Evolutionary conservation across 2,113 vertebrate genomes (phyloP).

Genomic region (Genyomyrus donnyi): DNA sequence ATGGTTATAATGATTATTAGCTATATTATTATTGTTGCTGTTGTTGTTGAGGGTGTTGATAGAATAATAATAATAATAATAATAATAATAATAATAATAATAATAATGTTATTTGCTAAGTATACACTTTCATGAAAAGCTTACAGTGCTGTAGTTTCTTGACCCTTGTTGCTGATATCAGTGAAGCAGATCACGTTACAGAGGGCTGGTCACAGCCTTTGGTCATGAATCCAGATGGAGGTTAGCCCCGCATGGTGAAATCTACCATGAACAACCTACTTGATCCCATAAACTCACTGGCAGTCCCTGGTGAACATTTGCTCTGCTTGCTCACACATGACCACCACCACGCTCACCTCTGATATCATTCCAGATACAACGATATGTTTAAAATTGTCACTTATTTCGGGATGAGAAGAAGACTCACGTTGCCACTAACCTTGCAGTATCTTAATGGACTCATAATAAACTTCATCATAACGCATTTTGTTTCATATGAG

Average conservation of each 20-base stretch:
- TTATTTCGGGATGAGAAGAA: neutral
- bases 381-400: neutral
- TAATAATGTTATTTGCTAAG: neutral
- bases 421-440: neutral
- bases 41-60: neutral
- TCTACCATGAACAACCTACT: slow-evolving; percentile 17
- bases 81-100: neutral
- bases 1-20: neutral
- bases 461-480: neutral
- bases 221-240: neutral
- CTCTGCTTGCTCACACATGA: slow-evolving; percentile 26
- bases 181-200: neutral
- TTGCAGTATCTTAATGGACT: neutral
- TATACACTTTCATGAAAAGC: neutral
- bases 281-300: neutral
- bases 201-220: neutral
- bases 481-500: neutral
- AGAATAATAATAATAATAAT: neutral
- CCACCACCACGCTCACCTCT: neutral
- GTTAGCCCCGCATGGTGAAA: neutral
- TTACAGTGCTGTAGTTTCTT: neutral
- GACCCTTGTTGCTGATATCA: neutral
- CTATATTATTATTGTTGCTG: neutral
- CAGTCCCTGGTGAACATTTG: slow-evolving; percentile 28
- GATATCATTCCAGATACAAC: neutral